Conservation (phyloP, 23 tunicate species). For the Trididemnum miniatum region DNA sequence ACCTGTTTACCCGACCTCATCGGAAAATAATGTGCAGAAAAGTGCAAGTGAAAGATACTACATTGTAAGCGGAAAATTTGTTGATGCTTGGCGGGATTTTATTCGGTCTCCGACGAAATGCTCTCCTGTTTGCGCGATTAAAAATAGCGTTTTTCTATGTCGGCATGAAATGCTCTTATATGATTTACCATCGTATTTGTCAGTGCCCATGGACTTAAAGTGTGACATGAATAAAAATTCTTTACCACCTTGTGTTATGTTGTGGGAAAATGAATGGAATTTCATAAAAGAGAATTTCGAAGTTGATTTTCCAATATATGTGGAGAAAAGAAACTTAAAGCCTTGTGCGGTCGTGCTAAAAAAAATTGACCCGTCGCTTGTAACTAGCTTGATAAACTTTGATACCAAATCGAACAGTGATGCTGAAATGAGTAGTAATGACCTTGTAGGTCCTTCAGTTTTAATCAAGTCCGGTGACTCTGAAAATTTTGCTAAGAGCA, state of each 20-base stretch:
- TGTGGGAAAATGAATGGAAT: constrained; percentile 72
- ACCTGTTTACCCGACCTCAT: constrained; percentile 15
- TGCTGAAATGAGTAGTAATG: not conserved
- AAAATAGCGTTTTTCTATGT: constrained; percentile 54
- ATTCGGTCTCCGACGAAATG: constrained; percentile 47
- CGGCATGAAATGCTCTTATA: constrained; percentile 56
- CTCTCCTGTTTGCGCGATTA: constrained; percentile 33
- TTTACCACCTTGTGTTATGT: constrained; percentile 17
- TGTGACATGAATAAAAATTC: not conserved
- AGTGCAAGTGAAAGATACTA: not conserved
- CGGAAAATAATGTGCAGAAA: not conserved
- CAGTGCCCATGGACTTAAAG: not conserved
- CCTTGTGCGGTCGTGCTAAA: constrained; percentile 33
- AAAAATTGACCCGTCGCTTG: constrained; percentile 15
- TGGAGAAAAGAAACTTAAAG: constrained; percentile 3
- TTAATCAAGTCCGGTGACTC: not conserved
- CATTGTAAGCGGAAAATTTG: constrained; percentile 34
- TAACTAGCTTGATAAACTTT: too few relatives aligned
- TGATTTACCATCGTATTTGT: constrained; percentile 25
- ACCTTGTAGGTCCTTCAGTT: not conserved
- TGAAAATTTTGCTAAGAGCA: not conserved
- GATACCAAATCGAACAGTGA: not conserved
- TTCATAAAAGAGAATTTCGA: constrained; percentile 37
- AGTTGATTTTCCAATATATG: constrained; percentile 42
- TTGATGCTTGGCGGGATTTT: constrained; percentile 63